These are phyloP conservation scores for Phyllostomus discolor DNA, from an alignment of 2,113 vertebrate genomes.

Conservation along the genomic window DNA sequence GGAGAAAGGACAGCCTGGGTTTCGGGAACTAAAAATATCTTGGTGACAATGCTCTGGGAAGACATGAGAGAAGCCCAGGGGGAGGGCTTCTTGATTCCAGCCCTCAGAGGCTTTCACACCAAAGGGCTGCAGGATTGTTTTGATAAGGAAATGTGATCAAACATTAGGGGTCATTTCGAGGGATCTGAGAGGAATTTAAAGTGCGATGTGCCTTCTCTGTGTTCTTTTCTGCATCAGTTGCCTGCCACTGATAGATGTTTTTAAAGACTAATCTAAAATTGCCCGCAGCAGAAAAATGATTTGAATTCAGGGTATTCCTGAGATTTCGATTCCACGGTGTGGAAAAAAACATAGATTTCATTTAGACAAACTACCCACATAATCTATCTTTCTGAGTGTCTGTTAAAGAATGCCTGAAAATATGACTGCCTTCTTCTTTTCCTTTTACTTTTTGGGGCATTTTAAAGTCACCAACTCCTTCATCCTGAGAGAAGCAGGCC, in stretches of 20 bases:
- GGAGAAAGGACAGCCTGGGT: constrained; percentile 11
- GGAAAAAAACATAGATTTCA: constrained; percentile 50
- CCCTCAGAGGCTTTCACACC: background rate
- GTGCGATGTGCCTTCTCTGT: background rate
- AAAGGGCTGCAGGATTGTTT: constrained; percentile 35
- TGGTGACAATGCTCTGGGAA: background rate
- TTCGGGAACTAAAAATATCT: constrained; percentile 58
- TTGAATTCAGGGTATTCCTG: constrained; percentile 45
- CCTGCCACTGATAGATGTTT: constrained; percentile 4
- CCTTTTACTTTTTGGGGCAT: constrained; percentile 8
- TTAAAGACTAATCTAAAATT: constrained; percentile 52
- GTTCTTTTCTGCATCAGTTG: background rate
- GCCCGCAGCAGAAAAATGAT: constrained; percentile 41
- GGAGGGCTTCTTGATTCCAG: background rate
- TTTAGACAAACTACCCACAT: constrained; percentile 48
- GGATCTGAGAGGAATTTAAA: constrained; percentile 49
- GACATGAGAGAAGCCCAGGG: constrained; percentile 23
- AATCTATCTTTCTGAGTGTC: background rate
- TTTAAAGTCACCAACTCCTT: constrained; percentile 26
- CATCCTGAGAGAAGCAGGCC: background rate
- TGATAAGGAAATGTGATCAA: constrained; percentile 53
- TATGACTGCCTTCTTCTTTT: background rate
- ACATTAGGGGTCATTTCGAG: constrained; percentile 15
- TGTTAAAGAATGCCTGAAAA: constrained; percentile 22
- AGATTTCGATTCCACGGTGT: constrained; percentile 25